phyloP scores from a whole-genome alignment of 1,140 invertebrate species.

The Trachymyrmex cornetzi region DNA sequence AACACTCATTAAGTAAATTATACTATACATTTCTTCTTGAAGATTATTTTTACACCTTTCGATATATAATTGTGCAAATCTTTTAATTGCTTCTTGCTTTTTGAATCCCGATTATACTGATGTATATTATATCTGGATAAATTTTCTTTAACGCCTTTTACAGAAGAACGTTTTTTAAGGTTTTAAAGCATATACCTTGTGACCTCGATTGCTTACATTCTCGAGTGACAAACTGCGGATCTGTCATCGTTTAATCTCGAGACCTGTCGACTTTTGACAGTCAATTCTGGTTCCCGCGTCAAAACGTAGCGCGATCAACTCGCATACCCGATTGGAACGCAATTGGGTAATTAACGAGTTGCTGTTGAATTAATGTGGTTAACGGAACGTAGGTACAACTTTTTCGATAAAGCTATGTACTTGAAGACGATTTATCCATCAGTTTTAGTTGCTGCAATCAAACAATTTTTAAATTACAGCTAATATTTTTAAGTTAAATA shows the following conservation, averaged over 20 bases:
- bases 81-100: background rate
- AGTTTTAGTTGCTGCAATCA: conserved; percentile 13
- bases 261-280: conserved; percentile 51
- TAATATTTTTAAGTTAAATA: background rate
- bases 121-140: background rate
- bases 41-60: background rate
- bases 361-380: conserved; percentile 57
- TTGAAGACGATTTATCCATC: background rate
- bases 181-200: conserved; percentile 25
- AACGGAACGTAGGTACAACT: conserved; percentile 38
- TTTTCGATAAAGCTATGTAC: conserved; percentile 25
- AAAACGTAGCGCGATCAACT: conserved; percentile 18
- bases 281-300: conserved; percentile 51
- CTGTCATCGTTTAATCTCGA: conserved; percentile 47
- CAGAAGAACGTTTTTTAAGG: background rate
- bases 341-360: conserved; percentile 41
- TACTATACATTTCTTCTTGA: background rate
- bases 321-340: conserved; percentile 41
- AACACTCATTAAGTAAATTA: background rate
- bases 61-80: background rate
- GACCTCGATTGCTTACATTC: conserved; percentile 21
- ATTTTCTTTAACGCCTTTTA: background rate
- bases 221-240: conserved; percentile 51
- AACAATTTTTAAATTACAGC: background rate
- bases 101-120: background rate